These are phyloP conservation scores for Sericinus montela DNA, from an alignment of 2,888 invertebrate species.

Conservation along the genomic window DNA sequence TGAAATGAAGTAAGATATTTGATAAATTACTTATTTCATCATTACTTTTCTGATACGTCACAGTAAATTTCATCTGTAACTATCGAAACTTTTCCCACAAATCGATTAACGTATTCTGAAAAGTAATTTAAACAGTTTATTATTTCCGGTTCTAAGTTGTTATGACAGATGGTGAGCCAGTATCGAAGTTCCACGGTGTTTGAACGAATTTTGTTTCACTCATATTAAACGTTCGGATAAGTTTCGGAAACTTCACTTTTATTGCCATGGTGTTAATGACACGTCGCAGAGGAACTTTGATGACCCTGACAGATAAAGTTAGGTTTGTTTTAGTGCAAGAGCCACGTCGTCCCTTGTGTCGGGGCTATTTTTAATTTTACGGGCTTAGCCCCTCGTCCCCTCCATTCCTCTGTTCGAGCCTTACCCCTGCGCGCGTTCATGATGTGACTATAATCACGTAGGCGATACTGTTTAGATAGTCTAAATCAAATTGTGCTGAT, in stretches of 20 bases:
- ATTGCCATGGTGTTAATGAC: not conserved
- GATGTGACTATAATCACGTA: constrained; percentile 26
- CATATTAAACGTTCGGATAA: not conserved
- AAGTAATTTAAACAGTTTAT: constrained; percentile 51
- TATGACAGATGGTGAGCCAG: constrained; percentile 57
- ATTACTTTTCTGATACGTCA: no score
- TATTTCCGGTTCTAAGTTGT: constrained; percentile 53
- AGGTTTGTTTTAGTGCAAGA: constrained; percentile 25
- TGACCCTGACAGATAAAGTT: constrained; percentile 29
- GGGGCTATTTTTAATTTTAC: constrained; percentile 72
- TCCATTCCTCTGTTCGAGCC: constrained; percentile 35
- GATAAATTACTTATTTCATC: no score
- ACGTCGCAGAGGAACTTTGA: not conserved
- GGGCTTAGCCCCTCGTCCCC: constrained; percentile 56
- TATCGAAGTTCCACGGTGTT: not conserved
- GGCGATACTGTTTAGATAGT: constrained; percentile 8
- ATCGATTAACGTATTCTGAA: constrained; percentile 25
- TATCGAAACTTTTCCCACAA: not conserved
- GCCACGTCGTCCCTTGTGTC: constrained; percentile 42
- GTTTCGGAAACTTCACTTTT: constrained; percentile 2
- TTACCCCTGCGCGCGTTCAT: constrained; percentile 24
- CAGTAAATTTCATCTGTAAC: no score
- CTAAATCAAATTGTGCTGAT: no score
- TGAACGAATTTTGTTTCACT: not conserved
- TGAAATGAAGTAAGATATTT: no score